Evolutionary conservation across 1,140 invertebrate species (phyloP).

Genomic region (Odontomachus brunneus): DNA sequence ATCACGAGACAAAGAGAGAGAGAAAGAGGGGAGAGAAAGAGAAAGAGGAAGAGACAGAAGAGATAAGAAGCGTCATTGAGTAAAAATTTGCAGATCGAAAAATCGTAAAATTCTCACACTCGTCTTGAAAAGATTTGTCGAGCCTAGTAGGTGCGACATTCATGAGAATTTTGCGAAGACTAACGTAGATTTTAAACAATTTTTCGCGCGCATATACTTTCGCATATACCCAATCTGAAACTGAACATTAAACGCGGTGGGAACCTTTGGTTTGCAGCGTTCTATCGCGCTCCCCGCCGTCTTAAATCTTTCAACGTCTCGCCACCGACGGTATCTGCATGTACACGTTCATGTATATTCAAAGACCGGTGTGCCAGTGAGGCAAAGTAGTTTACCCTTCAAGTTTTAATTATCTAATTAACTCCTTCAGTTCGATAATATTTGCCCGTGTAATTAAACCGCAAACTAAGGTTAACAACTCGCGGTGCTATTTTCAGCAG

Average conservation of each 20-base stretch:
- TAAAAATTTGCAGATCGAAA: not conserved
- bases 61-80: not conserved
- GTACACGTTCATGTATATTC: slow-evolving; percentile 51
- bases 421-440: slow-evolving; percentile 79
- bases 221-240: not conserved
- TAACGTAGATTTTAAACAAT: slow-evolving; percentile 10
- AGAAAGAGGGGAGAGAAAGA: not conserved
- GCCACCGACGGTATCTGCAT: slow-evolving; percentile 13
- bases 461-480: slow-evolving; percentile 73
- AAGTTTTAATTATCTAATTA: slow-evolving; percentile 82
- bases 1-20: slow-evolving; percentile 22
- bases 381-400: slow-evolving; percentile 77
- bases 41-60: not conserved
- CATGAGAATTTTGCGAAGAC: too few relatives aligned
- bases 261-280: slow-evolving; percentile 34
- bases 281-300: slow-evolving; percentile 42
- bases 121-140: not conserved
- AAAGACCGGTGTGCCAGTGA: slow-evolving; percentile 39
- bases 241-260: slow-evolving; percentile 1
- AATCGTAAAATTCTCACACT: slow-evolving; percentile 7
- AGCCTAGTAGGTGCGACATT: not conserved
- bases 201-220: not conserved
- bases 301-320: slow-evolving; percentile 43
- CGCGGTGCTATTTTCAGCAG: slow-evolving; percentile 61
- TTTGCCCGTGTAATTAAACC: slow-evolving; percentile 80